These are phyloP conservation scores for Dromaius novaehollandiae DNA, from an alignment of 2,113 vertebrate species.

Conservation along the genomic window DNA sequence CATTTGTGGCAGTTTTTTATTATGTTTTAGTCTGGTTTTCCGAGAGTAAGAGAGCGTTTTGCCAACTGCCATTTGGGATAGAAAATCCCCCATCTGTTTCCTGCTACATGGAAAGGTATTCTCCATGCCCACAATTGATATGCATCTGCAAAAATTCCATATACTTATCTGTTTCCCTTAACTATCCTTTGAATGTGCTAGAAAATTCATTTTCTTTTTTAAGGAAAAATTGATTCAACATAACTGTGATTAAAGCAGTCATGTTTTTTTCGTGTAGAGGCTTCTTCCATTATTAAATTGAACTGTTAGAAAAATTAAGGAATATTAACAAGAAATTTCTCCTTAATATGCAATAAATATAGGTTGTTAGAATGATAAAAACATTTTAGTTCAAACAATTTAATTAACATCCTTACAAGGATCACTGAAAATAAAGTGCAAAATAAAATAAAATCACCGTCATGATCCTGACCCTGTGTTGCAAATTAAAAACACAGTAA, in stretches of 20 bases:
- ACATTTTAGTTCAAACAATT: constrained; percentile 76
- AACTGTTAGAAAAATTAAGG: constrained; percentile 53
- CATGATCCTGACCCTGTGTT: constrained; percentile 71
- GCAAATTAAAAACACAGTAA: constrained; percentile 76
- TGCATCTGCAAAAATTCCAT: background rate
- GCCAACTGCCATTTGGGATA: background rate
- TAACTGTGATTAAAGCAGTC: constrained; percentile 30
- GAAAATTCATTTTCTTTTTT: background rate
- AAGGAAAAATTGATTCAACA: constrained; percentile 2
- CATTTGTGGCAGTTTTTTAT: background rate
- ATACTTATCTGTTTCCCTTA: background rate
- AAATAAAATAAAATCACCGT: constrained; percentile 74
- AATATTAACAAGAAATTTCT: constrained; percentile 68
- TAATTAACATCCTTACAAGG: constrained; percentile 75
- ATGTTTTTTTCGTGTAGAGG: background rate
- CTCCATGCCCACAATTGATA: background rate
- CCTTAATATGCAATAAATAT: constrained; percentile 71
- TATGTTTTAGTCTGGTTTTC: background rate
- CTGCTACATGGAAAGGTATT: background rate
- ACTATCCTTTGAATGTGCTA: background rate
- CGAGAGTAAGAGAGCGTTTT: background rate
- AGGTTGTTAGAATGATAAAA: constrained; percentile 71
- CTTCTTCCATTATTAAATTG: constrained; percentile 58
- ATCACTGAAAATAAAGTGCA: constrained; percentile 72
- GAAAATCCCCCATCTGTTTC: background rate